phyloP scores from a whole-genome alignment of 1,140 invertebrate species.

The Penaeus chinensis region DNA sequence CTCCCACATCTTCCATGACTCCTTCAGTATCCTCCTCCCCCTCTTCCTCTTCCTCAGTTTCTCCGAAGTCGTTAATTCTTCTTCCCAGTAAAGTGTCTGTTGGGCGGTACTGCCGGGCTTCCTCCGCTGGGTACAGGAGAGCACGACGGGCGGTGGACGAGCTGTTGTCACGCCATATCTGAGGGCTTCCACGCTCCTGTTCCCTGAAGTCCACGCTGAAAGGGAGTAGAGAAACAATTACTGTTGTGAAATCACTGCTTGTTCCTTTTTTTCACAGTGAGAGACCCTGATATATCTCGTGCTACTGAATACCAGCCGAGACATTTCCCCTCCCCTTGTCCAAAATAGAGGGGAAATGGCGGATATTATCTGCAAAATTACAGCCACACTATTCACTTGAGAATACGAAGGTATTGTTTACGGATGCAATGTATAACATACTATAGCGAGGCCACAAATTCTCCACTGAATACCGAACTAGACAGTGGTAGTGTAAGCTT shows the following conservation, averaged over 20 bases:
- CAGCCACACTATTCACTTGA: no score
- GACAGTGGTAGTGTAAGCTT: no score
- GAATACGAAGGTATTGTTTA: no score
- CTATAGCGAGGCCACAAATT: no score
- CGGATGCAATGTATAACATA: no score
- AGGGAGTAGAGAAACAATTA: not conserved
- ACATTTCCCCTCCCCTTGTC: no score
- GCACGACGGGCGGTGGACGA: constrained; percentile 38
- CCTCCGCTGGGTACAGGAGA: constrained; percentile 4
- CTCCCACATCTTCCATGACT: not conserved
- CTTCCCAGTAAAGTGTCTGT: not conserved
- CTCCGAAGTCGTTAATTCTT: not conserved
- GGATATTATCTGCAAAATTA: no score
- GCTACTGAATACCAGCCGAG: no score
- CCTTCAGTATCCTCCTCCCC: constrained; percentile 9
- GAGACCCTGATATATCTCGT: no score
- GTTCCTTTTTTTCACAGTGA: no score
- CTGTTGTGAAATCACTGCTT: not conserved
- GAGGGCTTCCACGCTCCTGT: constrained; percentile 30
- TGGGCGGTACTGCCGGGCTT: not conserved
- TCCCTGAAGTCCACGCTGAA: constrained; percentile 48
- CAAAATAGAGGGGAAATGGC: no score
- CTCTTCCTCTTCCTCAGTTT: constrained; percentile 1
- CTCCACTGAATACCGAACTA: no score
- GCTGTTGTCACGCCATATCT: constrained; percentile 48